These are phyloP conservation scores for Drosophila ercepeae DNA, from an alignment of 1,140 invertebrate species.

Conservation along the genomic window DNA sequence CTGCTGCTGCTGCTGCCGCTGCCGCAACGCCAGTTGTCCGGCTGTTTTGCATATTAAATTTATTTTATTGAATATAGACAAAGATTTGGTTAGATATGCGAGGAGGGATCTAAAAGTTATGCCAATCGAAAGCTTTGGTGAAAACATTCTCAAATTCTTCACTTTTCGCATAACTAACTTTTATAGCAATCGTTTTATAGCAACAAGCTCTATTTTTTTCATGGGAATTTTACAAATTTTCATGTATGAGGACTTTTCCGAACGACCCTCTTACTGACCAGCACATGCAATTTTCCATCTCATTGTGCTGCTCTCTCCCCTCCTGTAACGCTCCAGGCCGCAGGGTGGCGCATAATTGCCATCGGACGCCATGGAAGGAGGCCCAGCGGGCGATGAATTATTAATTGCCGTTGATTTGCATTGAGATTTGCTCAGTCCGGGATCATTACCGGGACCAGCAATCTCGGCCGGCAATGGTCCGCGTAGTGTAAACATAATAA, in stretches of 20 bases:
- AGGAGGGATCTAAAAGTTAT: constrained; percentile 32
- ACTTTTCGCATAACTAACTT: too few relatives aligned
- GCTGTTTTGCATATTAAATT: constrained; percentile 81
- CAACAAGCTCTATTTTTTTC: too few relatives aligned
- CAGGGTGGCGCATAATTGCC: constrained; percentile 59
- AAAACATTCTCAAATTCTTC: too few relatives aligned
- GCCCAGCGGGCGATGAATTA: constrained; percentile 77
- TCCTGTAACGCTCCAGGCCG: constrained; percentile 4
- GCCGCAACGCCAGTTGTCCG: constrained; percentile 34
- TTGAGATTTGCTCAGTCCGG: constrained; percentile 61
- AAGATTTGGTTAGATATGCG: constrained; percentile 55
- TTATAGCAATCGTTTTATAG: too few relatives aligned
- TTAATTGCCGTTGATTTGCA: constrained; percentile 81
- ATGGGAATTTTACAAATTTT: too few relatives aligned
- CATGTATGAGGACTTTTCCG: neutral
- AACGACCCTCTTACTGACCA: constrained; percentile 26
- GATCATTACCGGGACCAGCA: constrained; percentile 60
- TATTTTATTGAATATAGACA: constrained; percentile 77
- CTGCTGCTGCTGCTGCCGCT: neutral
- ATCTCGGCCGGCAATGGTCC: constrained; percentile 27
- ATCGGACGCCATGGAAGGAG: constrained; percentile 46
- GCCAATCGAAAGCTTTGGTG: too few relatives aligned
- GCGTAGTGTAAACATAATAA: constrained; percentile 76
- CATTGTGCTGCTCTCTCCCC: constrained; percentile 23
- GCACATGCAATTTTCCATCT: constrained; percentile 17